phyloP scores from a whole-genome alignment of 2,113 vertebrate species.

The Cyanoderma ruficeps region DNA sequence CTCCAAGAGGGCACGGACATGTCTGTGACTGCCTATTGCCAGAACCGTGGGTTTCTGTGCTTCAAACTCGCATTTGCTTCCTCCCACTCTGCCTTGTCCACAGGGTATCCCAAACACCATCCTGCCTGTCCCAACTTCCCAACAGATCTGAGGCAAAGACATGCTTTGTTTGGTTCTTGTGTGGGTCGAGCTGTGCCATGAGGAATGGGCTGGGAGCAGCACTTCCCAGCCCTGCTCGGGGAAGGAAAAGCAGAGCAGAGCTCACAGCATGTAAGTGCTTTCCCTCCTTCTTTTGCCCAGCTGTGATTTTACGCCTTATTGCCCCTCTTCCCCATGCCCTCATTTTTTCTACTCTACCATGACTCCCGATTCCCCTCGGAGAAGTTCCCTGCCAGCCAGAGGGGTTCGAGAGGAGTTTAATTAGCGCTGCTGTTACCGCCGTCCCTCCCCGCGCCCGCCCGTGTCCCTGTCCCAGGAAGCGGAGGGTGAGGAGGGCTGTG shows the following conservation, averaged over 20 bases:
- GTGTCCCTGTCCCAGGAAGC: not conserved
- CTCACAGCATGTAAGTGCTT: not conserved
- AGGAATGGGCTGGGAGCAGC: not conserved
- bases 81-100: not conserved
- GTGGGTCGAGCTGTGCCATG: not conserved
- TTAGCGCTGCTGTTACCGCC: not conserved
- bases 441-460: rapidly evolving
- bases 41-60: not conserved
- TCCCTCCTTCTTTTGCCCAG: not conserved
- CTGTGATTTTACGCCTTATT: conserved; percentile 1
- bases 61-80: not conserved
- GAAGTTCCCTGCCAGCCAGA: not conserved
- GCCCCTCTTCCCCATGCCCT: not conserved
- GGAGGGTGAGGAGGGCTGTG: not conserved
- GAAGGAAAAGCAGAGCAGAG: not conserved
- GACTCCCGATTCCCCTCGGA: not conserved
- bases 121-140: not conserved
- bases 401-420: not conserved
- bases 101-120: not conserved
- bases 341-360: not conserved
- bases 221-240: not conserved
- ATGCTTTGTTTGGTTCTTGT: not conserved
- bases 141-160: not conserved
- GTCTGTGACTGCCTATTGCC: not conserved
- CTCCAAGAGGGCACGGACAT: not conserved